phyloP scores from a whole-genome alignment of 1,140 invertebrate species.

The Drosophila takahashii region DNA sequence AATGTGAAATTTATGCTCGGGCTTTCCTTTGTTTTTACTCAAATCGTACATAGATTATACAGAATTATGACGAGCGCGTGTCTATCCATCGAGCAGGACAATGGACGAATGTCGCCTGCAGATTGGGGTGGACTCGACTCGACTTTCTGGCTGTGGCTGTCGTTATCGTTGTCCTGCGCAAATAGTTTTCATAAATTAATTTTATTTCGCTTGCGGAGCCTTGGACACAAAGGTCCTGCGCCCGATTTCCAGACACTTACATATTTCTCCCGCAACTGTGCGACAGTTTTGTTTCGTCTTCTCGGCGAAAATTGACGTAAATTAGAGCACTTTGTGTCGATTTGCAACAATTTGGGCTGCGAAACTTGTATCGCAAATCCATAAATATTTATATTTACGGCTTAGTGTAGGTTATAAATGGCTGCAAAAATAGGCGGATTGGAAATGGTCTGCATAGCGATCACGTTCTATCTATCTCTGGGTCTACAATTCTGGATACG shows the following conservation, averaged over 20 bases:
- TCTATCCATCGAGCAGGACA: constrained; percentile 78
- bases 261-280: constrained; percentile 78
- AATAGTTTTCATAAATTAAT: constrained; percentile 84
- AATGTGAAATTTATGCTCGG: constrained; percentile 82
- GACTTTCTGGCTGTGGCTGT: too few species aligned
- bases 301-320: constrained; percentile 67
- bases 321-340: constrained; percentile 76
- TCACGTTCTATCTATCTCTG: constrained; percentile 21
- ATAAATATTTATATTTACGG: constrained; percentile 76
- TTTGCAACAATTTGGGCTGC: constrained; percentile 70
- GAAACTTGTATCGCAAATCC: constrained; percentile 64
- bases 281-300: constrained; percentile 61
- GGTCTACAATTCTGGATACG: constrained; percentile 1
- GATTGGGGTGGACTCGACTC: constrained; percentile 16
- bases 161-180: constrained; percentile 64
- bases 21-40: constrained; percentile 82
- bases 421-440: constrained; percentile 13
- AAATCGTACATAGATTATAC: constrained; percentile 84
- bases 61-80: constrained; percentile 82
- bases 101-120: constrained; percentile 35
- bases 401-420: constrained; percentile 41
- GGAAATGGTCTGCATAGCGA: constrained; percentile 4
- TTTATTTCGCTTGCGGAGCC: constrained; percentile 75
- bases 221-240: constrained; percentile 39
- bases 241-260: constrained; percentile 53